Conservation (phyloP, 2,888 invertebrate species). For the Augiades crinisus region DNA sequence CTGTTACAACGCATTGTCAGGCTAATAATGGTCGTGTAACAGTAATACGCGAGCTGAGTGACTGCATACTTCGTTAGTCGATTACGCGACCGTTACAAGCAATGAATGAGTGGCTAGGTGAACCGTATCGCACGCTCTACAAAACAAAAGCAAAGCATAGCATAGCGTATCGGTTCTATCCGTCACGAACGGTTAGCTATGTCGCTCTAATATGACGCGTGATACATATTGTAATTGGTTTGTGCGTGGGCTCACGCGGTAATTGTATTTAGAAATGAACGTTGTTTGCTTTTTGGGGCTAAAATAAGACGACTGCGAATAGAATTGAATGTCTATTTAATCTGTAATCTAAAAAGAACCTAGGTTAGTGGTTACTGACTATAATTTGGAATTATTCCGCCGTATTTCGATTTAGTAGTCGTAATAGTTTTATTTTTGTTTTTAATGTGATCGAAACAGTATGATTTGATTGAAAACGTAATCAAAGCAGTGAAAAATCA, state of each 20-base stretch:
- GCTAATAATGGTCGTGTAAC: slow-evolving; percentile 10
- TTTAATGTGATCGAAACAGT: too few relatives aligned
- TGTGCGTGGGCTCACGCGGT: slow-evolving; percentile 8
- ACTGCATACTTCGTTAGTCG: slow-evolving; percentile 25
- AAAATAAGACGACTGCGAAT: too few relatives aligned
- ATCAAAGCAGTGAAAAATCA: too few relatives aligned
- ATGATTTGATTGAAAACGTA: too few relatives aligned
- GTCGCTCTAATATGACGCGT: slow-evolving; percentile 23
- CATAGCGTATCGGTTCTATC: slow-evolving; percentile 32
- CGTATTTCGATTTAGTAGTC: too few relatives aligned
- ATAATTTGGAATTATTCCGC: too few relatives aligned
- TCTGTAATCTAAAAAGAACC: too few relatives aligned
- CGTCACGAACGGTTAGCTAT: slow-evolving; percentile 22
- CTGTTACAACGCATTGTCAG: slow-evolving; percentile 17
- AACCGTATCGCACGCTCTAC: slow-evolving; percentile 52
- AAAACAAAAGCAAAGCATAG: slow-evolving; percentile 32
- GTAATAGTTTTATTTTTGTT: too few relatives aligned
- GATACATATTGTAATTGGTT: slow-evolving; percentile 20
- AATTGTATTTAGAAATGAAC: slow-evolving; percentile 14
- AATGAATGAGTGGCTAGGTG: slow-evolving; percentile 40
- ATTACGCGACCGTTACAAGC: slow-evolving; percentile 31
- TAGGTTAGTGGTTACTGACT: too few relatives aligned
- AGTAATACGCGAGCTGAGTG: slow-evolving; percentile 15
- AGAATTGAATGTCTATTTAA: too few relatives aligned
- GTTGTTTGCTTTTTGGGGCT: neutral